Evolutionary conservation across 2,888 invertebrate genomes (phyloP), one percentile per base, ranked within the genome.

Genomic region (Drosophila lacicola): DNA sequence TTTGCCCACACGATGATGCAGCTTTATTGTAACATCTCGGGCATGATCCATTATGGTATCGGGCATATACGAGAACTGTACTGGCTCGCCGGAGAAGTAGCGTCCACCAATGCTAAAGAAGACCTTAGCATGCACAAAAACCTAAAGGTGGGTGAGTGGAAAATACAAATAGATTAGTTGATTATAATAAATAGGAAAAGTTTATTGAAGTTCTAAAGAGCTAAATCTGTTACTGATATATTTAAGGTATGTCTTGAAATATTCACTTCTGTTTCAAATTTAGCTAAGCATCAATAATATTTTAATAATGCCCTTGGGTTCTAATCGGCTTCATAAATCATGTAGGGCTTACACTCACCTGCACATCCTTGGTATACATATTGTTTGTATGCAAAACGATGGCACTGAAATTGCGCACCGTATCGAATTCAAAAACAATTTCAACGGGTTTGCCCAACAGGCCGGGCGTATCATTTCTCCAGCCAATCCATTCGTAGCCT

Each of bases 401-500:
- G 58, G 95, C 94, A 51, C 95, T 95, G 92, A 97, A 97, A 92
- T 96, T 96, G 67, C 96, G 93, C 55, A 95, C 94, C 76, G 94
- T 93, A 92, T 96, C 96, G 92, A 97, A 97, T 91, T 96, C 96
- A 92, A 97, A 97, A 47, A 95, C 93, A 68, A 97, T 94, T 91
- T 96, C 96, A 36, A 97, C 94, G 14, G 95, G 95, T 78, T 94
- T 94, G 53, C 94, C 94, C 56, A 94, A 90, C 92, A 94, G 93
- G 44, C 93, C 94, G 37, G 94, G 93, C 14, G 95, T 94, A 90
- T 95, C 95, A 86, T 95, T 95, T 85, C 95, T 93, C 97, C 97
- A 97, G 55, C 97, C 97, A 53, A 97, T 94, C 97, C 97, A 97
- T 91, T 96, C 96, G 91, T 96, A 96, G 67, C 96, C 96, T 95